phyloP scores from a whole-genome alignment of 1,140 invertebrate genomes.

The Lepidurus couesii region DNA sequence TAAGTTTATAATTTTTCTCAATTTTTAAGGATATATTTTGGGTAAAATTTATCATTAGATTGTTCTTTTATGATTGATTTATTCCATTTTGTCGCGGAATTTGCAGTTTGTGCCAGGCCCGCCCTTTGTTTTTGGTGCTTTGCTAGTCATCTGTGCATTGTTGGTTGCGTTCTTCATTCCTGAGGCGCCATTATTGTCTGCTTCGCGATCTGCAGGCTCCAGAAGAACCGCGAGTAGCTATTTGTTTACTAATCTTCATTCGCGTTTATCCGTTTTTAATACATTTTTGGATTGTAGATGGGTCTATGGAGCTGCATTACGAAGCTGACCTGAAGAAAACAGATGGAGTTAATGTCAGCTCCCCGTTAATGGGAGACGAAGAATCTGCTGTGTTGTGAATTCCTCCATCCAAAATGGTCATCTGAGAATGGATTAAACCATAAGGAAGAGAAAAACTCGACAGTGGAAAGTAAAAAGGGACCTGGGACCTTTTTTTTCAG shows the following conservation, averaged over 20 bases:
- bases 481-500: neutral
- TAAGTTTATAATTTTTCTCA: slow-evolving; percentile 15
- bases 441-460: neutral
- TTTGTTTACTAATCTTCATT: slow-evolving; percentile 25
- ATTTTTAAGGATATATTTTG: neutral
- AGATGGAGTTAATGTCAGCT: slow-evolving; percentile 37
- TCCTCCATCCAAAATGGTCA: slow-evolving; percentile 18
- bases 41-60: neutral
- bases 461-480: neutral
- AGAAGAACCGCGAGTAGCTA: slow-evolving; percentile 39
- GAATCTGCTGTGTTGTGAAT: slow-evolving; percentile 28
- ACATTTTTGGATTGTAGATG: slow-evolving; percentile 35
- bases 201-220: slow-evolving; percentile 39
- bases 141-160: slow-evolving; percentile 91
- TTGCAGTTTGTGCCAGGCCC: slow-evolving; percentile 87
- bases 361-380: slow-evolving; percentile 40
- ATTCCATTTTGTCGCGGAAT: slow-evolving; percentile 16
- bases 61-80: slow-evolving; percentile 11
- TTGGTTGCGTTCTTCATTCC: slow-evolving; percentile 88
- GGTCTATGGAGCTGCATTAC: slow-evolving; percentile 39
- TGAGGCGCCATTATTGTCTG: slow-evolving; percentile 47
- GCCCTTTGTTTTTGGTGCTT: slow-evolving; percentile 96
- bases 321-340: slow-evolving; percentile 40
- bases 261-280: neutral
- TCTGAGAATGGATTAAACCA: neutral